Base-by-base conservation (phyloP, 2,888 invertebrate species). In the Drosophila kambysellisi region DNA sequence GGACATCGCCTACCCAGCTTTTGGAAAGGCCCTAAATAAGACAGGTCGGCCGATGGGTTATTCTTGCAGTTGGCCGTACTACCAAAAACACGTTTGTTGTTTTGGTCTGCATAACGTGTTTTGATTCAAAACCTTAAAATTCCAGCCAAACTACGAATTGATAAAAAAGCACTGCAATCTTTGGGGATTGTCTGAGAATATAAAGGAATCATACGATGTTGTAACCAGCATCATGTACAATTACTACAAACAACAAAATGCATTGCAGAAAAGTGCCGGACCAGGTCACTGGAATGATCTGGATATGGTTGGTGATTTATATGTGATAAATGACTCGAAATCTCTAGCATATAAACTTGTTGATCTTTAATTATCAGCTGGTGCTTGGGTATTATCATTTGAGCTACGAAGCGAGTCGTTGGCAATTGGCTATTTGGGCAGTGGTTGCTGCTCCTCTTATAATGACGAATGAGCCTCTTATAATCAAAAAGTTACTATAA, bases 51-150 rank as follows among this genome's bases (percentile, higher is more conserved):
- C 95, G 9, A 96, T 97, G 89, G 94, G 96, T 3, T 97, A 95
- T 92, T 96, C 96, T 0, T 97, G 97, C 92, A 96, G 96, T 89
- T 97, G 96, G 96, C 97, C 97, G 7, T 95, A 95, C 29, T 97
- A 97, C 91, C 94, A 95, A 90, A 94, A 95, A 86, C 60, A 83
- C 30, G 86, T 90, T 15, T 67, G 82, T 91, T 54, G 0, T 4
- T 0, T 6, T 2, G 2, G 4, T 37, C 25, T 11, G 3, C 9
- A 2, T 20, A 25, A 8, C 0, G 8, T 15, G 17, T 9, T 9
- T 5, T 9, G 1, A 2, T 41, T 4, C 1, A 25, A 35, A 15
- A 11, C 12, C 15, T 2, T 2, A 2, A 1, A 1, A 8, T 63
- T 54, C 56, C 37, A 88, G 95, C 94, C 95, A 0, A 93, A 95